Evolutionary conservation across 2,113 vertebrate species (phyloP).

Genomic region (Steatornis caripensis): DNA sequence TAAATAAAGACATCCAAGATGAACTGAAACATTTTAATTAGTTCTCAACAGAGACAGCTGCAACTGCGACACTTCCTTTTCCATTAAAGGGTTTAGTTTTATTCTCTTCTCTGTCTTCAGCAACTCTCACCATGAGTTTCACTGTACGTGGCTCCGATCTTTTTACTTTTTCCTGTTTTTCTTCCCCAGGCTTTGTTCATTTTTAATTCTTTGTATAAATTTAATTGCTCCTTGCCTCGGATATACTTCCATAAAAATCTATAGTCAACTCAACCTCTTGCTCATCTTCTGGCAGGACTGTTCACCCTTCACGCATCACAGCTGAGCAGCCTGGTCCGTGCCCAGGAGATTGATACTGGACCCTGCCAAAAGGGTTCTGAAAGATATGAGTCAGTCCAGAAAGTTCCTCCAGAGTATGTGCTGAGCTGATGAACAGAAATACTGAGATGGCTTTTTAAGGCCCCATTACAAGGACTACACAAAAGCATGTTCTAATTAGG

Average conservation of each 20-base stretch:
- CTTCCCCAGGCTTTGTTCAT: not conserved
- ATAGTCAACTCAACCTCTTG: not conserved
- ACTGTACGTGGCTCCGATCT: not conserved
- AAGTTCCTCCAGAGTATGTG: not conserved
- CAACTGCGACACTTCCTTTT: not conserved
- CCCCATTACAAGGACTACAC: not conserved
- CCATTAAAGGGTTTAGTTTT: not conserved
- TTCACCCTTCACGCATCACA: not conserved
- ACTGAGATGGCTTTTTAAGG: not conserved
- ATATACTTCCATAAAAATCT: not conserved
- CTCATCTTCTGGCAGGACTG: not conserved
- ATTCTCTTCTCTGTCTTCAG: not conserved
- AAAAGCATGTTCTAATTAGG: not conserved
- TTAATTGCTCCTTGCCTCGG: not conserved
- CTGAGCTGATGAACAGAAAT: not conserved
- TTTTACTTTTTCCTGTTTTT: not conserved
- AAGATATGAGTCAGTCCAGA: not conserved
- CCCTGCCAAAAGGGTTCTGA: not conserved
- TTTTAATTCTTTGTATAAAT: not conserved
- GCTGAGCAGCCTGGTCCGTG: not conserved
- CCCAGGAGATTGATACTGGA: not conserved
- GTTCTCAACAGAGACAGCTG: not conserved
- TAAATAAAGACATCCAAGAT: not conserved
- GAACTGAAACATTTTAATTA: not conserved
- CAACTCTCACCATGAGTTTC: not conserved